A percentile compares a stretch with the other conserved stretches of the same genome.
Evolutionary conservation across 2,888 invertebrate genomes (phyloP).

Genomic region (Gortyna flavago): DNA sequence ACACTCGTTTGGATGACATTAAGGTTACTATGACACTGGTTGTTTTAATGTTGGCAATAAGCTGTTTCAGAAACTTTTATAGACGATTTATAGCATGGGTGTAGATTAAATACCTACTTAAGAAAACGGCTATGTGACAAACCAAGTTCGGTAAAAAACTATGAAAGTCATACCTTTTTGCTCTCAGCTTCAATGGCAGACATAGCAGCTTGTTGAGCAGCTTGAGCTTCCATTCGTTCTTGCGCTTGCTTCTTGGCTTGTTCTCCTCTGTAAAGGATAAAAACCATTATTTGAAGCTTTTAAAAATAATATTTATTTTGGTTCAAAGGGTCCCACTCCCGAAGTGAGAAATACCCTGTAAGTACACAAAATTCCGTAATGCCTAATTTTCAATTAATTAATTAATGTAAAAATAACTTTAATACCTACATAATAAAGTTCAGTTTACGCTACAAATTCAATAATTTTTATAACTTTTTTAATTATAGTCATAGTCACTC

Average conservation of each 20-base stretch:
- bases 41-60: no score
- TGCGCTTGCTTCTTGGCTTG: constrained; percentile 95
- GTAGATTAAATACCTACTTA: no score
- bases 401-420: no score
- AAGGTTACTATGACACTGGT: no score
- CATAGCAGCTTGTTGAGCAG: constrained; percentile 97
- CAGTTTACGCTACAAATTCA: no score
- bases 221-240: constrained; percentile 95
- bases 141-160: background rate
- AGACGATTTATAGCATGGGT: no score
- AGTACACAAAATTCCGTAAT: background rate
- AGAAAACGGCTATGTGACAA: no score
- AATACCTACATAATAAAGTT: no score
- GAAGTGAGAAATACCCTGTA: background rate
- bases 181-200: constrained; percentile 96
- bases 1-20: no score
- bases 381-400: background rate
- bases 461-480: no score
- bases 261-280: constrained; percentile 91
- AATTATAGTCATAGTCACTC: no score
- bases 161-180: constrained; percentile 89
- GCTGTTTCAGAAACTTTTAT: no score
- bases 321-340: background rate
- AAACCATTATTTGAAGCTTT: background rate
- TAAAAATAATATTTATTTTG: background rate